phyloP scores from a whole-genome alignment of 1,140 invertebrate species.

The Drosophila nigrodunni region DNA sequence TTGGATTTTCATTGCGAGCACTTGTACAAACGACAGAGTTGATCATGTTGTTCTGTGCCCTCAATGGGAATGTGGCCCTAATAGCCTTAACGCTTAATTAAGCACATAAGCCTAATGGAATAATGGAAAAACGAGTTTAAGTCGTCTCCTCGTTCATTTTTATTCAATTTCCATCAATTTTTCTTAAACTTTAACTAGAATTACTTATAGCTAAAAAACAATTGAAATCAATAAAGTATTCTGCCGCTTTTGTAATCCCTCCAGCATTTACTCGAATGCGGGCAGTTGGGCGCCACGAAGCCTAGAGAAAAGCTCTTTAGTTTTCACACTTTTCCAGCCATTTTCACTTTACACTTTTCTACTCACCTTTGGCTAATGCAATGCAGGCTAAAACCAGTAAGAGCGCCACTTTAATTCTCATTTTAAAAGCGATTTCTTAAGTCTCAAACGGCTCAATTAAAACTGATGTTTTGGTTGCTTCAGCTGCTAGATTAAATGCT shows the following conservation, averaged over 20 bases:
- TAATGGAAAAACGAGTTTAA: conserved; percentile 31
- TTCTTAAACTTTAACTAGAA: conserved; percentile 1
- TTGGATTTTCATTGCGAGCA: conserved; percentile 30
- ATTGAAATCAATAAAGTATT: conserved; percentile 16
- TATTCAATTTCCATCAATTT: conserved; percentile 11
- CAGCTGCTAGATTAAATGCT: background rate
- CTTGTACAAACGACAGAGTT: conserved; percentile 26
- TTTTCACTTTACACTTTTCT: background rate
- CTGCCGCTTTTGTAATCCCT: conserved; percentile 35
- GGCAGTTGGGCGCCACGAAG: conserved; percentile 33
- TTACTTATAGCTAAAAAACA: background rate
- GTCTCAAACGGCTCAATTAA: background rate
- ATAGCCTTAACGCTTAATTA: conserved; percentile 46
- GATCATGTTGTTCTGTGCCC: background rate
- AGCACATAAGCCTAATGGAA: conserved; percentile 54
- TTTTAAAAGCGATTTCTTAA: conserved; percentile 4
- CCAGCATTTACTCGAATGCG: conserved; percentile 42
- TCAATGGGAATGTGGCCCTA: conserved; percentile 12
- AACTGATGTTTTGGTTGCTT: conserved; percentile 3
- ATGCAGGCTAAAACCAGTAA: conserved; percentile 8
- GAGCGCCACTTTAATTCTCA: conserved; percentile 31
- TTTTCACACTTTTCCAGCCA: background rate
- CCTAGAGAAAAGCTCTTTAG: conserved; percentile 10
- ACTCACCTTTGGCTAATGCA: conserved; percentile 40
- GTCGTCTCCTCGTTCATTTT: conserved; percentile 7